Conservation (phyloP, 2,797 vertebrate genomes). For the Carcharodon carcharias region DNA sequence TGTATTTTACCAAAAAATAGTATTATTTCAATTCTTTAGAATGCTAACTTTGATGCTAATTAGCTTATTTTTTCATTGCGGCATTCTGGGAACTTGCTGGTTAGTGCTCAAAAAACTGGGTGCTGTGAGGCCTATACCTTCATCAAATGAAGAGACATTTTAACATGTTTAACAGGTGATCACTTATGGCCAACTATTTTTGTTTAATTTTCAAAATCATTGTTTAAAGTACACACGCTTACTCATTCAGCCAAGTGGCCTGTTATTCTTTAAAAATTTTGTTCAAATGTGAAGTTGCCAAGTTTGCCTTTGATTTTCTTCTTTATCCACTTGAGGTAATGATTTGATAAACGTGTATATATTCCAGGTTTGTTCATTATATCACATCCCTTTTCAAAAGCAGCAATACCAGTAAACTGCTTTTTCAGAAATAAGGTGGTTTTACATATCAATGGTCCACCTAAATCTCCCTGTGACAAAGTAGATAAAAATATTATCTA, state of each 20-base stretch:
- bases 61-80: background rate
- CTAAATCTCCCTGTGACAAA: slow-evolving; percentile 22
- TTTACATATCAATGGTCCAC: slow-evolving; percentile 27
- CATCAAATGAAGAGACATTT: background rate
- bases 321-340: background rate
- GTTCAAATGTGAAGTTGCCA: background rate
- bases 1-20: background rate
- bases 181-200: background rate
- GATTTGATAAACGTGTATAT: background rate
- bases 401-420: background rate
- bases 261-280: background rate
- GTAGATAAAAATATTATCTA: background rate
- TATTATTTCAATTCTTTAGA: background rate
- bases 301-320: background rate
- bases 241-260: background rate
- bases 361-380: background rate
- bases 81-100: background rate
- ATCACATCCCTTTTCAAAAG: background rate
- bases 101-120: background rate
- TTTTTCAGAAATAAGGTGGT: background rate
- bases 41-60: background rate
- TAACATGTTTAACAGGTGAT: background rate
- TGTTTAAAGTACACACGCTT: background rate
- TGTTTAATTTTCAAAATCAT: background rate
- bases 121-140: background rate